These are phyloP conservation scores for Pipistrellus nathusii DNA, from an alignment of 2,797 vertebrate species.

Conservation along the genomic window DNA sequence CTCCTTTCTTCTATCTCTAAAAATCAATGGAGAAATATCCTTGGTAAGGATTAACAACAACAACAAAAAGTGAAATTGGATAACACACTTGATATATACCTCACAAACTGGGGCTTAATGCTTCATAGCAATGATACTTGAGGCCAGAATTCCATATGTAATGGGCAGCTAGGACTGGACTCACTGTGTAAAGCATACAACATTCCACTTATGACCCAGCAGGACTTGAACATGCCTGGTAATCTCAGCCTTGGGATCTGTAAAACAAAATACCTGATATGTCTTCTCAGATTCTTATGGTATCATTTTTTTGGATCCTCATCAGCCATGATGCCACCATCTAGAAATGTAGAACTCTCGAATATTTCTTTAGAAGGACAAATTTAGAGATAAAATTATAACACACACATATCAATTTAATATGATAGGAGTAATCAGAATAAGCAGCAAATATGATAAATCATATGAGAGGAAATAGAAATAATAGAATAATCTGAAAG, in stretches of 20 bases:
- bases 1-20: too few relatives aligned
- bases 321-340: background rate
- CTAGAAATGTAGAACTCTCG: background rate
- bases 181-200: background rate
- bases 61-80: background rate
- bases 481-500: background rate
- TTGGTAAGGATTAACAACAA: too few relatives aligned
- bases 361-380: constrained; percentile 1
- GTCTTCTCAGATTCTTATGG: background rate
- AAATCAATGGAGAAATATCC: too few relatives aligned
- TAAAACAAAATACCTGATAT: background rate
- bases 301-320: background rate
- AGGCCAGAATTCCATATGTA: background rate
- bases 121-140: background rate
- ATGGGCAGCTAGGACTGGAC: background rate
- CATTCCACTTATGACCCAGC: background rate
- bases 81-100: background rate
- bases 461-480: background rate
- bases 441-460: background rate
- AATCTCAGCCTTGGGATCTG: background rate
- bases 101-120: background rate
- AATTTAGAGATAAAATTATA: background rate
- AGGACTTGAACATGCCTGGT: background rate
- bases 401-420: background rate
- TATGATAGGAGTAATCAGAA: background rate